Evolutionary conservation across 2,797 vertebrate genomes (phyloP).

Genomic region (Trachops cirrhosus): DNA sequence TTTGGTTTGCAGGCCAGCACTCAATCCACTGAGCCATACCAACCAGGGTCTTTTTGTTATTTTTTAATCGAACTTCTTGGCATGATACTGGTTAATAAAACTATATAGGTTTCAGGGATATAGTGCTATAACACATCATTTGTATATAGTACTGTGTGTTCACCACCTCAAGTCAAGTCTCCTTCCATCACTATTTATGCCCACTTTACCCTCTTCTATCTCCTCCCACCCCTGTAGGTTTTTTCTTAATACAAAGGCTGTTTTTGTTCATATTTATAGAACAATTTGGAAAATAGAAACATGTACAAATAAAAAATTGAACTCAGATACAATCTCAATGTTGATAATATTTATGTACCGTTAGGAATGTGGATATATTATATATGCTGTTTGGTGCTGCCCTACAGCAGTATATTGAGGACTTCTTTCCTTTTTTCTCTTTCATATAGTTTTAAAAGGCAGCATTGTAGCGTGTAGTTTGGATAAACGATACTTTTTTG

Average conservation of each 20-base stretch:
- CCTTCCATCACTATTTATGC: neutral
- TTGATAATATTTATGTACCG: neutral
- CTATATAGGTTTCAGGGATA: neutral
- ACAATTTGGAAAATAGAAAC: neutral
- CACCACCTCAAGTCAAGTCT: neutral
- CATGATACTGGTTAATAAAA: neutral
- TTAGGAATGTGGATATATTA: neutral
- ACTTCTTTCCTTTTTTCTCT: neutral
- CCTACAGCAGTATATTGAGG: neutral
- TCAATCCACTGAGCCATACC: too few relatives aligned
- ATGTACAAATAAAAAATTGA: neutral
- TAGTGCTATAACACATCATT: neutral
- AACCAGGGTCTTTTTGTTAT: neutral
- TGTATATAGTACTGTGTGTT: neutral
- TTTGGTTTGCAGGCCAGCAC: too few relatives aligned
- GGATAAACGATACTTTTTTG: neutral
- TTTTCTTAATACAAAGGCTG: neutral
- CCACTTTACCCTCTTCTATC: neutral
- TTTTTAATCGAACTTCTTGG: neutral
- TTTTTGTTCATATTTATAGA: neutral
- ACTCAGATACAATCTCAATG: neutral
- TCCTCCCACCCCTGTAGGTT: neutral
- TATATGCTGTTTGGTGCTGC: neutral
- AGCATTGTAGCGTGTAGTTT: neutral
- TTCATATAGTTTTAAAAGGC: neutral